Evolutionary conservation across 2,888 invertebrate species (phyloP).

Genomic region (Choreutis nemorana): DNA sequence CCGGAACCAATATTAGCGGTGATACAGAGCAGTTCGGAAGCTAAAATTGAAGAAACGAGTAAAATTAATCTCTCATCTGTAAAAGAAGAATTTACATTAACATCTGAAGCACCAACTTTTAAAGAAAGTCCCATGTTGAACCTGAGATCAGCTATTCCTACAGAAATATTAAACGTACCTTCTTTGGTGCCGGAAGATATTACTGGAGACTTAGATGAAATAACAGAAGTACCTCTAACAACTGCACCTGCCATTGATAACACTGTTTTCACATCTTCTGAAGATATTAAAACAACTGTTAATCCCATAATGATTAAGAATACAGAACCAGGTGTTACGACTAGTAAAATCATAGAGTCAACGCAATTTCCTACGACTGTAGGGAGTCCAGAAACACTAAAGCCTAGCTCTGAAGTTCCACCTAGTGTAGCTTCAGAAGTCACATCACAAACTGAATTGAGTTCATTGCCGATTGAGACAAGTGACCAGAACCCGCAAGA

Average conservation of each 20-base stretch:
- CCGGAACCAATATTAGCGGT: conserved; percentile 11
- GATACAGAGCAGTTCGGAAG: conserved; percentile 20
- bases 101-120: conserved; percentile 16
- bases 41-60: too few relatives aligned
- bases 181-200: conserved; percentile 30
- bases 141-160: conserved; percentile 45
- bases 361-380: conserved; percentile 15
- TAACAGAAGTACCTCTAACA: conserved; percentile 15
- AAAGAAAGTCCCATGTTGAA: conserved; percentile 41
- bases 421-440: conserved; percentile 40
- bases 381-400: conserved; percentile 22
- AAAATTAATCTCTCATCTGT: too few relatives aligned
- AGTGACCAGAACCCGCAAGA: conserved; percentile 53
- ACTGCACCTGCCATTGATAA: conserved; percentile 7
- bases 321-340: conserved; percentile 14
- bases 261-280: conserved; percentile 9
- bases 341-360: conserved; percentile 10
- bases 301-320: too few relatives aligned
- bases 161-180: conserved; percentile 34
- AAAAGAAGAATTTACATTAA: conserved; percentile 14
- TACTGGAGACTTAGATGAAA: conserved; percentile 26
- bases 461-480: conserved; percentile 50
- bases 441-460: conserved; percentile 46
- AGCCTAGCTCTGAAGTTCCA: conserved; percentile 28
- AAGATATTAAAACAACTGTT: too few relatives aligned